Base-by-base conservation (phyloP, 2,797 vertebrate genomes). In the Parauchenoglanis ngamensis region DNA sequence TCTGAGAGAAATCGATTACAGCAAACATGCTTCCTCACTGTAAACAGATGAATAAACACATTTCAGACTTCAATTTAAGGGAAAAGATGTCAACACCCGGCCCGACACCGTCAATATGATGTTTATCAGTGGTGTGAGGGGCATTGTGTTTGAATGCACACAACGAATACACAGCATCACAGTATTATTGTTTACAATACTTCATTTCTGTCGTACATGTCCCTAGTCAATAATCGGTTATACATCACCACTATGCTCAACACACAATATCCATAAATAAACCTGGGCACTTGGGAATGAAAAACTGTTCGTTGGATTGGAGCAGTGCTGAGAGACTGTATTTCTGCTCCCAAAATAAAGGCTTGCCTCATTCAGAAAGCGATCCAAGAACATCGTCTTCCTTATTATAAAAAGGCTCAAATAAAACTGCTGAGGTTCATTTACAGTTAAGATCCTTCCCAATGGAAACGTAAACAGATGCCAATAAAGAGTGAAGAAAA, bases 11-110 rank as follows among this genome's bases (percentile, higher is more conserved):
- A 25, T 77, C 46, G 0, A 67, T n/a, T 15, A 11, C 0, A 23
- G 17, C n/a, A 56, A 56, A 56, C 46, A 77, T 11, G 21, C 3
- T 56, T 56, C 17, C 15, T 77, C 7, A 63, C 28, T 83, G 86
- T 87, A 87, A 87, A 87, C 86, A 76, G 3, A 80, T 3, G 44
- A 79, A 59, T 10, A 46, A 82, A 44, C 35, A 63, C 44, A 65
- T 63, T 65, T 67, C 10, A 1, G 52, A 52, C 63, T 83, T 35
- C 1, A 54, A 35, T 67, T 68, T 68, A 68, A 68, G 17, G n/a
- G 19, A 35, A 23, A 67, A 19, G 13, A 17, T 21, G 40, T 65
- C 23, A 10, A 40, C 54, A 2, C n/a, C 19, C 4, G 11, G 31
- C 56, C 1, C 12, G 23, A 19, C 56, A 25, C 31, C 21, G 15